phyloP scores from a whole-genome alignment of 2,888 invertebrate genomes.

The Lasioglossum lativentre region DNA sequence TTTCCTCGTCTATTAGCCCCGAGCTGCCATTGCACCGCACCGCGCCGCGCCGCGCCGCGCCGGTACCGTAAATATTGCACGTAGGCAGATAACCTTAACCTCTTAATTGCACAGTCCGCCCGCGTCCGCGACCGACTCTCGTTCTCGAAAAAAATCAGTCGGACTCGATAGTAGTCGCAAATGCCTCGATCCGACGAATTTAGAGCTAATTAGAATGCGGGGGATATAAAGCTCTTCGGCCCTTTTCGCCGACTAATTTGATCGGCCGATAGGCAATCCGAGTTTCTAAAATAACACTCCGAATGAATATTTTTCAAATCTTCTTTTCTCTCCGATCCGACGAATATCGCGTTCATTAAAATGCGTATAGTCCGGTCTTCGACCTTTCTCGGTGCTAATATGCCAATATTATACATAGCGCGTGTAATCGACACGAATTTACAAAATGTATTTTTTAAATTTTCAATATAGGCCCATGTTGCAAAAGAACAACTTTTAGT shows the following conservation, averaged over 20 bases:
- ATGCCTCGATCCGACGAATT: not conserved
- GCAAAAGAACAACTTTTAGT: too few species aligned
- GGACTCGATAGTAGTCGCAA: conserved; percentile 25
- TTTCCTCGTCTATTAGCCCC: conserved; percentile 67
- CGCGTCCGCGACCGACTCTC: not conserved
- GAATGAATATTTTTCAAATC: not conserved
- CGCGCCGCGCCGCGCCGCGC: too few species aligned
- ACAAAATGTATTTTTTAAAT: too few species aligned
- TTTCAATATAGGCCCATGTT: too few species aligned
- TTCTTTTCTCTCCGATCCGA: not conserved
- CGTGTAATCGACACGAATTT: too few species aligned
- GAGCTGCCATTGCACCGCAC: conserved; percentile 55
- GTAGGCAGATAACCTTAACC: conserved; percentile 73
- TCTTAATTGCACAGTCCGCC: conserved; percentile 65
- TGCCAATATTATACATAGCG: too few species aligned
- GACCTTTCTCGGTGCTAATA: not conserved
- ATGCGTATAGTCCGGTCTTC: not conserved
- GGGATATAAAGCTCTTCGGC: not conserved
- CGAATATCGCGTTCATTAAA: not conserved
- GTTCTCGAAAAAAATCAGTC: not conserved
- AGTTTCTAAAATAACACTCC: not conserved
- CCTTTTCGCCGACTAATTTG: not conserved
- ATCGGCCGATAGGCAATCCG: not conserved
- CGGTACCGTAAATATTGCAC: conserved; percentile 64
- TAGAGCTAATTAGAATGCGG: not conserved